A percentile compares a stretch with the other conserved stretches of the same genome.
Conservation (phyloP, 2,797 vertebrate species). For the Oreortyx pictus region DNA sequence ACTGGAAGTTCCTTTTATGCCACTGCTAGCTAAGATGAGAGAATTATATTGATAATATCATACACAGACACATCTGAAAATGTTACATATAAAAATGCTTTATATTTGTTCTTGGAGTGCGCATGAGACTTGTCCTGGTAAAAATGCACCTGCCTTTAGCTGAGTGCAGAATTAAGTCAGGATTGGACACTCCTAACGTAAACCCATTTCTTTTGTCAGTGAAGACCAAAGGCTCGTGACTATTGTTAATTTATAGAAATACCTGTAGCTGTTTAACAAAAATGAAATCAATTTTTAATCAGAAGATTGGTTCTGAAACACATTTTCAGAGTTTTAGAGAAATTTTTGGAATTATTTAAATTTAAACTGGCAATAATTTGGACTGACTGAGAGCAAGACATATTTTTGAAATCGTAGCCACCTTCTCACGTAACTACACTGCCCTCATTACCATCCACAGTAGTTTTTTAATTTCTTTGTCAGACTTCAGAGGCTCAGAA, state of each 20-base stretch:
- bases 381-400: neutral
- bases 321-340: neutral
- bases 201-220: neutral
- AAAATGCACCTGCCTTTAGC: neutral
- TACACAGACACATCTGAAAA: neutral
- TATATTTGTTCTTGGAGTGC: neutral
- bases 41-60: neutral
- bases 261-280: neutral
- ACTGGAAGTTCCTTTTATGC: neutral
- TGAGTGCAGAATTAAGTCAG: neutral
- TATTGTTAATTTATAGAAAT: neutral
- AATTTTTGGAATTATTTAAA: neutral
- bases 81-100: neutral
- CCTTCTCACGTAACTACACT: neutral
- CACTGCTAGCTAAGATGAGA: neutral
- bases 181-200: neutral
- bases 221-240: neutral
- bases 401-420: neutral
- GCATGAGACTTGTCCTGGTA: neutral
- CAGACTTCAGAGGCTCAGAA: neutral
- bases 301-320: neutral
- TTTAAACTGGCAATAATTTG: neutral
- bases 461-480: neutral
- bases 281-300: neutral
- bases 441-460: neutral